Evolutionary conservation across 2,888 invertebrate genomes (phyloP).

Genomic region (Drosophila algonquin): DNA sequence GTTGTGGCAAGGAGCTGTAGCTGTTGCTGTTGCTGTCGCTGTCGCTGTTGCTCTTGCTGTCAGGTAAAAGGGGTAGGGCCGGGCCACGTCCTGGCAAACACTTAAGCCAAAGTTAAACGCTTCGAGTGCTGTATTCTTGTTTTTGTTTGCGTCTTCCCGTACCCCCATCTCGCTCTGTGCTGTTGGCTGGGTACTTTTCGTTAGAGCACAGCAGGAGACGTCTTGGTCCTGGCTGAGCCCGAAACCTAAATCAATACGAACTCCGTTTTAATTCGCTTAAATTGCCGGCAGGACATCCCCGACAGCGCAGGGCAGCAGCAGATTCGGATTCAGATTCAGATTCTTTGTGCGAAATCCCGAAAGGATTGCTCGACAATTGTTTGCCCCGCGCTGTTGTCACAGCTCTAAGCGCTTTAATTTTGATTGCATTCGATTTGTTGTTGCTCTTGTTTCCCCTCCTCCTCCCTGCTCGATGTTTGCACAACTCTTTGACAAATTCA

Average conservation of each 20-base stretch:
- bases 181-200: constrained; percentile 11
- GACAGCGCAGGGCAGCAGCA: constrained; percentile 15
- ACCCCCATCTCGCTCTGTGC: constrained; percentile 49
- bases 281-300: constrained; percentile 70
- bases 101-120: constrained; percentile 80
- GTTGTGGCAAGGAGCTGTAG: constrained; percentile 6
- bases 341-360: constrained; percentile 59
- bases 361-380: constrained; percentile 68
- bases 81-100: constrained; percentile 72
- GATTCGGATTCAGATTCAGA: constrained; percentile 17
- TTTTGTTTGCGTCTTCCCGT: constrained; percentile 59
- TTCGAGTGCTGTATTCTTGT: constrained; percentile 75
- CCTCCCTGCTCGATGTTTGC: constrained; percentile 52
- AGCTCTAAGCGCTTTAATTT: constrained; percentile 78
- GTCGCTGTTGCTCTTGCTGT: constrained; percentile 16
- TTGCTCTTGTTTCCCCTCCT: constrained; percentile 39
- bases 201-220: constrained; percentile 63
- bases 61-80: constrained; percentile 49
- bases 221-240: constrained; percentile 30
- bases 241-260: constrained; percentile 73
- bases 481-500: constrained; percentile 77
- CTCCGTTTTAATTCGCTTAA: constrained; percentile 78
- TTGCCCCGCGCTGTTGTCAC: constrained; percentile 70
- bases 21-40: not conserved
- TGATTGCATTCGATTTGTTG: constrained; percentile 77